phyloP scores from a whole-genome alignment of 2,797 vertebrate species.

The Thaleichthys pacificus region DNA sequence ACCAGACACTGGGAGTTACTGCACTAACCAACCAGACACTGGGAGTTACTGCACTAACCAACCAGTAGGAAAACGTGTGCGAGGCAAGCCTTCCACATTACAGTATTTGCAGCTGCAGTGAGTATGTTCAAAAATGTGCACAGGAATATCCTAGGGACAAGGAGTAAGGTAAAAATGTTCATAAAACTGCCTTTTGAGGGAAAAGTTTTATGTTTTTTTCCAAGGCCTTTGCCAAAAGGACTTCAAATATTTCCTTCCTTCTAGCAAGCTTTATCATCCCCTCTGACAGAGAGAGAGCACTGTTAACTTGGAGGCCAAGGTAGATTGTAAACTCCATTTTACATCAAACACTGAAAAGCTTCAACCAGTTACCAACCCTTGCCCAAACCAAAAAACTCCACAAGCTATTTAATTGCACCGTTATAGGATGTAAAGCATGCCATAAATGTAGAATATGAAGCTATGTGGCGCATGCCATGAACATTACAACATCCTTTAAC shows the following conservation, averaged over 20 bases:
- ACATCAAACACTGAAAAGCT: constrained; percentile 29
- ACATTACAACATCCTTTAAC: constrained; percentile 33
- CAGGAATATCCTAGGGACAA: constrained; percentile 54
- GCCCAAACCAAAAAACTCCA: constrained; percentile 5
- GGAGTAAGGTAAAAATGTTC: constrained; percentile 57
- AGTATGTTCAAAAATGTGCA: constrained; percentile 39
- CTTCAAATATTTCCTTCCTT: constrained; percentile 60
- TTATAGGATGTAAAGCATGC: constrained; percentile 21
- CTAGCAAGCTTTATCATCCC: constrained; percentile 49
- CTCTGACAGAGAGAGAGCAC: constrained; percentile 48
- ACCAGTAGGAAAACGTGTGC: constrained; percentile 65
- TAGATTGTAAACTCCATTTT: constrained; percentile 45
- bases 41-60: constrained; percentile 62
- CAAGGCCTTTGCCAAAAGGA: constrained; percentile 57
- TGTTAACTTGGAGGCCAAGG: constrained; percentile 48
- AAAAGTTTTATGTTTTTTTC: constrained; percentile 60
- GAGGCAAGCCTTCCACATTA: constrained; percentile 59
- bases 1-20: constrained; percentile 56
- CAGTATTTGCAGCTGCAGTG: constrained; percentile 63
- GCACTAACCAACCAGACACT: constrained; percentile 63
- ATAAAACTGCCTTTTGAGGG: constrained; percentile 58
- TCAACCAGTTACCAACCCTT: constrained; percentile 30
- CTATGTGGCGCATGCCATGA: constrained; percentile 15
- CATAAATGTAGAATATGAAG: constrained; percentile 26
- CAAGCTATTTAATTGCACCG: constrained; percentile 16